Evolutionary conservation across 37 sponge, comb jelly and placozoan species (phyloP).

Genomic region (Beroe ovata): DNA sequence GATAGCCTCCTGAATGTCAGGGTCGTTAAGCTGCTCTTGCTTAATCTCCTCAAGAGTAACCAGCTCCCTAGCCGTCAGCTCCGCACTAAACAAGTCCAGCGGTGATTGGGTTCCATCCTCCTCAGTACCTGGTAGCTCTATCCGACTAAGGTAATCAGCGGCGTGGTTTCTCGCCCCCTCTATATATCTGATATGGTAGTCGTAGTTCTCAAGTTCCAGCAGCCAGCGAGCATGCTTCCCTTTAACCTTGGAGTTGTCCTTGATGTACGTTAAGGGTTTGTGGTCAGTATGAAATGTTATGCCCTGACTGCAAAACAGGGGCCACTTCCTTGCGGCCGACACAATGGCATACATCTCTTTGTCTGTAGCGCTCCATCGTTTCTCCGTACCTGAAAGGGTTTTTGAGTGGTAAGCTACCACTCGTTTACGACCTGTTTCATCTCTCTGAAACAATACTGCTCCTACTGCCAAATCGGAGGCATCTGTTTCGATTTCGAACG

Average conservation of each 20-base stretch:
- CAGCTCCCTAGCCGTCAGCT: too few relatives aligned
- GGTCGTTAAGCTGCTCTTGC: too few relatives aligned
- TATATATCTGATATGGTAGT: background rate
- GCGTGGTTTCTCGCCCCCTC: background rate
- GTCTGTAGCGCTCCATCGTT: background rate
- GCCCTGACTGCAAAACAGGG: background rate
- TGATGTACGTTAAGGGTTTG: background rate
- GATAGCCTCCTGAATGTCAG: too few relatives aligned
- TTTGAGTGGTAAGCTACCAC: background rate
- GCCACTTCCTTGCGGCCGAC: background rate
- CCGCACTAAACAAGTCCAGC: too few relatives aligned
- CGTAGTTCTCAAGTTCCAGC: background rate
- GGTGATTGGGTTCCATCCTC: too few relatives aligned
- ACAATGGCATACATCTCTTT: slow-evolving; percentile 44
- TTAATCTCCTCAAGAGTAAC: too few relatives aligned
- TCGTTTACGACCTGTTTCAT: background rate
- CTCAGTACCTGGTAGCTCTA: too few relatives aligned
- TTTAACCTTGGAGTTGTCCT: background rate
- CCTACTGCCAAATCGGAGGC: slow-evolving; percentile 3
- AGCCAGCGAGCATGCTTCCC: slow-evolving; percentile 3
- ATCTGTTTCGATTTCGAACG: background rate
- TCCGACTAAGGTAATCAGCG: background rate
- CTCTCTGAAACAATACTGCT: background rate
- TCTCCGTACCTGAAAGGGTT: background rate
- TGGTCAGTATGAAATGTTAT: background rate